These are phyloP conservation scores for Pachycephala philippinensis DNA, from an alignment of 2,113 vertebrate genomes.

Conservation along the genomic window DNA sequence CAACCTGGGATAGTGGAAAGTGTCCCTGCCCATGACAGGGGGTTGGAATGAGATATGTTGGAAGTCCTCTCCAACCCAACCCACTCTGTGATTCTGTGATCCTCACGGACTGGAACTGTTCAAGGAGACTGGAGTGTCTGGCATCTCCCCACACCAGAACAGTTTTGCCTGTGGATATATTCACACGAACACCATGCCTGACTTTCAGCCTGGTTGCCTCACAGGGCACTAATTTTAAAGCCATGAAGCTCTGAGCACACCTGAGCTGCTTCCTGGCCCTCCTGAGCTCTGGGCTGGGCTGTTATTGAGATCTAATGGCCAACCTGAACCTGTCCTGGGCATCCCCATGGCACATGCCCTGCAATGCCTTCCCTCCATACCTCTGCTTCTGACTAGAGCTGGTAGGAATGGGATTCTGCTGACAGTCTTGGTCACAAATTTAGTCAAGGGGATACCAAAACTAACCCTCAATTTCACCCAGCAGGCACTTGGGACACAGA, in stretches of 20 bases:
- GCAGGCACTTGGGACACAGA: no score
- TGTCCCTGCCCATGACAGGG: not conserved
- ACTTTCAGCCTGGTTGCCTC: not conserved
- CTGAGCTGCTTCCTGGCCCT: not conserved
- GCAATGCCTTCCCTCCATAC: not conserved
- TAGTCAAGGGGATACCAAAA: not conserved
- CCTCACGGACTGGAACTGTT: not conserved
- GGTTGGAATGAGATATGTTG: fast-evolving
- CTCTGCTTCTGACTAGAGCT: not conserved
- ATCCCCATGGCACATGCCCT: not conserved
- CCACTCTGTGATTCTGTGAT: not conserved
- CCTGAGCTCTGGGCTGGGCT: not conserved
- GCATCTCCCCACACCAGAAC: not conserved
- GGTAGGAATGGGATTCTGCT: not conserved
- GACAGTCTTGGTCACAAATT: not conserved
- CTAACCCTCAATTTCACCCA: not conserved
- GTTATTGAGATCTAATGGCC: no score
- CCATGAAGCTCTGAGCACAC: not conserved
- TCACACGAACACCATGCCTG: not conserved
- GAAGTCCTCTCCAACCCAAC: not conserved
- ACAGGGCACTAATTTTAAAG: not conserved
- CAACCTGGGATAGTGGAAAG: not conserved
- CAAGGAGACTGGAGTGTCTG: not conserved
- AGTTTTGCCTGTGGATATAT: not conserved
- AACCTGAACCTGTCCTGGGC: not conserved